Conservation (phyloP, 2,797 vertebrate species). For the Sylvia borin region DNA sequence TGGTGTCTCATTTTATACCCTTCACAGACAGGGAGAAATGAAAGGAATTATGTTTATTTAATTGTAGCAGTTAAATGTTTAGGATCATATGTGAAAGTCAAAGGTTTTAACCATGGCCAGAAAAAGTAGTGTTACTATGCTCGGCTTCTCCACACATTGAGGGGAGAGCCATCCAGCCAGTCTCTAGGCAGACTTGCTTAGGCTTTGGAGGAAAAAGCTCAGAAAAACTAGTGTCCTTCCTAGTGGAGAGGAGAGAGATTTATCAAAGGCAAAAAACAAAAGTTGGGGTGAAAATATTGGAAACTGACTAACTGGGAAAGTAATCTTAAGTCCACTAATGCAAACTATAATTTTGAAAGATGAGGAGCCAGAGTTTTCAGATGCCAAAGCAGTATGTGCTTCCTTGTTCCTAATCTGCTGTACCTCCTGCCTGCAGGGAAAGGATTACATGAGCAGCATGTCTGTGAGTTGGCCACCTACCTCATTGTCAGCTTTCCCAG, state of each 20-base stretch:
- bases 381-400: neutral
- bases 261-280: neutral
- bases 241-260: neutral
- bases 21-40: neutral
- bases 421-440: neutral
- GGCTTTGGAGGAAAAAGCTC: neutral
- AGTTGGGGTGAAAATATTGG: neutral
- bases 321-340: neutral
- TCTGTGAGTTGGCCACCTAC: neutral
- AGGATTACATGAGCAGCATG: neutral
- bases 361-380: neutral
- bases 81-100: neutral
- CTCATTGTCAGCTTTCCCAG: neutral
- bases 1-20: neutral
- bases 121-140: neutral
- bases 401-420: neutral
- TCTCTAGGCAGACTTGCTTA: neutral
- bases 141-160: neutral
- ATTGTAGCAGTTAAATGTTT: neutral
- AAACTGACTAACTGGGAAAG: neutral
- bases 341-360: neutral
- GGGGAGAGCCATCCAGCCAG: neutral
- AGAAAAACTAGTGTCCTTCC: neutral
- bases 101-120: neutral
- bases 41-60: neutral